Base-by-base conservation (phyloP, 2,888 invertebrate genomes). In the Dichetophora obliterata region DNA sequence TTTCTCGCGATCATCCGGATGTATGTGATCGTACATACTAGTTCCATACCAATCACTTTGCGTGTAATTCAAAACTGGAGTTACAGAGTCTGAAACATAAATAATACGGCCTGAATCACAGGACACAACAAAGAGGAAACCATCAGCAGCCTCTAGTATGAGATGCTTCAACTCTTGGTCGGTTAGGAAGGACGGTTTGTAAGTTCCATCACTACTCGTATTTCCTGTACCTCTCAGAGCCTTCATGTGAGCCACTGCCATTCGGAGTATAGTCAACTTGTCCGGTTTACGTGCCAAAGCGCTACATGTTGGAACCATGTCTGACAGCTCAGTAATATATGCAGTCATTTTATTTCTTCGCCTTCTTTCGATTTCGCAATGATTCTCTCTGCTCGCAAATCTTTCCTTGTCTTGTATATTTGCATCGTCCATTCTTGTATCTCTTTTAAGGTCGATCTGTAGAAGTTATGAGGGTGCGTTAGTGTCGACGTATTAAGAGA, bases 191-290 rank as follows among this genome's bases (percentile, higher is more conserved):
- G 98, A 98, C 27, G 99, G 99, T 88, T 99, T 99, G 90, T 98
- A 99, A 4, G 98, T 96, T 72, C 98, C 98, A 90, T 98, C 98
- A 63, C 95, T 94, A 82, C 95, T 96, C n/a, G 98, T 98, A 89
- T 98, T 98, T 61, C 98, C 98, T 52, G 98, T 98, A 82, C 88
- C 98, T 92, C 98, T 92, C 78, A 99, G 92, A 75, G 96, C 96
- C 91, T 99, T 98, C 99, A 99, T 99, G 90, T 99, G 99, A 24
- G 98, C 98, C 78, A 99, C 99, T 68, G 99, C 99, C 99, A 99
- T 99, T 86, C 99, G 93, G 80, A 99, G 93, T 89, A 99, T 99
- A 84, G 99, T 99, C 81, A 99, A 93, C 90, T 99, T 99, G 92
- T 99, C 99, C 71, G 99, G 99, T 90, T 99, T 99, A 83, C 99